Evolutionary conservation across 2,888 invertebrate species (phyloP).

Genomic region (Troilus luridus): DNA sequence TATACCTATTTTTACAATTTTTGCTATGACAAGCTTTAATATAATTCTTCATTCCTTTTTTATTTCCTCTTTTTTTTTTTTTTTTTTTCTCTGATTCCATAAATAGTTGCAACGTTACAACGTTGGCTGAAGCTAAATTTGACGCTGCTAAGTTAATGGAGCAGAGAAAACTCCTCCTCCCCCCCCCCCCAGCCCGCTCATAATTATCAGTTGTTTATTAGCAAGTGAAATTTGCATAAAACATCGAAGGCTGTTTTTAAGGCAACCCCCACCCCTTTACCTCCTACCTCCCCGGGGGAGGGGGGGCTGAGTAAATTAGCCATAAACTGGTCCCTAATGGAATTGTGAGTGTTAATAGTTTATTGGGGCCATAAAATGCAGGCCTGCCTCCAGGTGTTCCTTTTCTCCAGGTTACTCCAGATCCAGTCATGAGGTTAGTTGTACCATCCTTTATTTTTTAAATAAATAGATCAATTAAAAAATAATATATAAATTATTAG

Average conservation of each 20-base stretch:
- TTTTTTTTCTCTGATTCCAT: no score
- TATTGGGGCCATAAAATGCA: conserved; percentile 15
- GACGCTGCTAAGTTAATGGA: neutral
- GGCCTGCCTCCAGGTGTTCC: neutral
- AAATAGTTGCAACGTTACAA: no score
- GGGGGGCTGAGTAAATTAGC: conserved; percentile 2
- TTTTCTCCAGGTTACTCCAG: neutral
- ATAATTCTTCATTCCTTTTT: no score
- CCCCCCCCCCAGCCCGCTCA: neutral
- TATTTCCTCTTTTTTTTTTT: no score
- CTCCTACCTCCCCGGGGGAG: neutral
- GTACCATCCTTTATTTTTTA: no score
- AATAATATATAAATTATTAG: no score
- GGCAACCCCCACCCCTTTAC: neutral
- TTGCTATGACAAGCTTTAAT: no score
- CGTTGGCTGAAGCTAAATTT: neutral
- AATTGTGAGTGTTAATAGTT: conserved; percentile 47
- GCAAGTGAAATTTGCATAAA: neutral
- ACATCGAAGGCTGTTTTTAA: conserved; percentile 24
- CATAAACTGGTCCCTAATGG: conserved; percentile 33
- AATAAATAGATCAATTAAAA: no score
- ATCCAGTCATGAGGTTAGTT: neutral
- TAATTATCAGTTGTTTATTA: conserved; percentile 10
- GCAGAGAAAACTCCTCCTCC: neutral
- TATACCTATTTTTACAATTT: no score